Evolutionary conservation across 2,888 invertebrate genomes (phyloP).

Genomic region (Sinodicranocentrus sp.): DNA sequence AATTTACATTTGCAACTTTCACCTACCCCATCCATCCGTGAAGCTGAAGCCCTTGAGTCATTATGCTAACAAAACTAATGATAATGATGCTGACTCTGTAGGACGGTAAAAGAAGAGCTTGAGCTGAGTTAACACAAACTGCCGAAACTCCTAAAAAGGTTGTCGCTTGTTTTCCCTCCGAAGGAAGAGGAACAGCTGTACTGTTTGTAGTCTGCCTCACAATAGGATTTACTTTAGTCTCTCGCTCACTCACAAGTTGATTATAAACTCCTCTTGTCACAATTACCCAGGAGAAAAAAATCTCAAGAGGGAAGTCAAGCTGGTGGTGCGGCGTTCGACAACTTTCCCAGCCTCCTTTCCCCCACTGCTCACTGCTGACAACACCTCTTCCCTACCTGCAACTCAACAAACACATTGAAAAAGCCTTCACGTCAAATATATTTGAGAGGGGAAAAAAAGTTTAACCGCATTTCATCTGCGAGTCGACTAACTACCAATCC

Average conservation of each 20-base stretch:
- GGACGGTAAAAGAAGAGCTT: background rate
- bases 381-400: slow-evolving; percentile 7
- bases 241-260: slow-evolving; percentile 8
- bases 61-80: slow-evolving; percentile 20
- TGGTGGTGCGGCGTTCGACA: background rate
- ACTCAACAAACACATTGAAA: background rate
- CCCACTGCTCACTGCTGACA: background rate
- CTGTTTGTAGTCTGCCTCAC: background rate
- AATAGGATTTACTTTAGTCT: background rate
- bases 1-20: background rate
- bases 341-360: slow-evolving; percentile 8
- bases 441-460: no score
- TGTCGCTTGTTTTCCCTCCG: background rate
- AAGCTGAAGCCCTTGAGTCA: background rate
- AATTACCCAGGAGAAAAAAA: slow-evolving; percentile 32
- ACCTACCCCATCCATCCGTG: background rate
- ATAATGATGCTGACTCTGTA: slow-evolving; percentile 20
- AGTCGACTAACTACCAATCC: no score
- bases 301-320: slow-evolving; percentile 33
- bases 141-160: no score
- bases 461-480: no score
- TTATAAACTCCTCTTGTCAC: slow-evolving; percentile 43
- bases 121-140: slow-evolving; percentile 22
- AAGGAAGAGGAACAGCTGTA: background rate
- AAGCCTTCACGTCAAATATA: no score